Base-by-base conservation (phyloP, 2,888 invertebrate species). In the Caenorhabditis sp. region DNA sequence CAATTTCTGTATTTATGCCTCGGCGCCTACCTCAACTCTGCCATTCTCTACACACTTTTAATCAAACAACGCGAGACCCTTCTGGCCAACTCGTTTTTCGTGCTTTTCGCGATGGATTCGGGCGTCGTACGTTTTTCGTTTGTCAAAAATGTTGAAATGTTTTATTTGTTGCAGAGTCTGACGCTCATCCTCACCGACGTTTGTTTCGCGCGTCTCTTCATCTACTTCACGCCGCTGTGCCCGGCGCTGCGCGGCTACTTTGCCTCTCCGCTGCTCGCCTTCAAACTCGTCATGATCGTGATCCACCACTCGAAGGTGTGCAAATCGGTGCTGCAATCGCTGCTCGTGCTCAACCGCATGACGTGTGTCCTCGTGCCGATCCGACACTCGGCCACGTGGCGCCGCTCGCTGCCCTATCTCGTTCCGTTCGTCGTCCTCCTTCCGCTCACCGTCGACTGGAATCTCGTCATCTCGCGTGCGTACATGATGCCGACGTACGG, bases 301-400 rank as follows among this genome's bases (percentile, higher is more conserved):
- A 53, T 11, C 35, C 63, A 63, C 26, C 63, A 63, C 35, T 13
- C 15, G 5, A 45, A 26, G 9, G 26, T 63, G 15, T 63, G 45
- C 32, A 63, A 63, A 35, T 63, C 52, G 11, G 2, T 63, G 6
- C 15, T 63, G 6, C 63, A 63, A 26, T 43, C 53, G n/a, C 17
- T 63, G 11, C 27, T 63, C 9, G 63, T 63, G 15, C 35, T 63
- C 17, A 63, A 63, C 17, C 63, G 63, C 20, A 63, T 63, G 63
- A 63, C 63, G 9, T 63, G 45, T 45, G 63, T 63, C 32, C 22
- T 63, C 7, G 9, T 53, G 13, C 63, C 63, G 0, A 30, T 63
- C 3, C 11, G 3, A 11, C 63, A 63, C 15, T 24, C 32, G 15
- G 15, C 24, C 13, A 26, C 53, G 17, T 63, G 63, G 63, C 53